Conservation (phyloP, 2,888 invertebrate genomes). For the Dicyrtoma fusca region DNA sequence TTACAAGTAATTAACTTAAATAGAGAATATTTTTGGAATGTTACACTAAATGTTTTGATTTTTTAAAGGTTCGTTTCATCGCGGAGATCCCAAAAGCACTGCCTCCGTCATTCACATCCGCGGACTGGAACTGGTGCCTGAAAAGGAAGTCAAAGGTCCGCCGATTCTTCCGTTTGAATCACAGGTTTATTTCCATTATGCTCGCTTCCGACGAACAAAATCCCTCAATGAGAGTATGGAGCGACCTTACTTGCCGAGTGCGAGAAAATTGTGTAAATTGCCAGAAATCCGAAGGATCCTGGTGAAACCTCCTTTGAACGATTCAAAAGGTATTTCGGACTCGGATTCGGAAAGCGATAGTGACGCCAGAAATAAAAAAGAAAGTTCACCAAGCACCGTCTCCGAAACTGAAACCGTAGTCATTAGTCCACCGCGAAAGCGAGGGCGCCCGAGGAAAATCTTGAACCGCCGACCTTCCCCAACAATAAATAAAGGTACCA, state of each 20-base stretch:
- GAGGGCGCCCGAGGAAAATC: neutral
- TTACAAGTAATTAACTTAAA: too few relatives aligned
- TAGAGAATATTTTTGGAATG: neutral
- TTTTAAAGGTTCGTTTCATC: constrained; percentile 49
- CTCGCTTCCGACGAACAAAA: constrained; percentile 50
- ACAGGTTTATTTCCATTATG: constrained; percentile 49
- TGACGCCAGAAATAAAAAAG: neutral
- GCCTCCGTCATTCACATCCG: constrained; percentile 54
- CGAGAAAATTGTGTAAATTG: constrained; percentile 30
- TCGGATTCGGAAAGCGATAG: neutral
- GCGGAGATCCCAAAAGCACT: constrained; percentile 50
- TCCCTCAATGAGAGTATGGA: constrained; percentile 32
- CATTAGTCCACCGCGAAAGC: neutral
- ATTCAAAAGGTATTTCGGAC: neutral
- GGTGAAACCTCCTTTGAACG: neutral
- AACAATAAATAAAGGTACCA: too few relatives aligned
- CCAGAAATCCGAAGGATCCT: constrained; percentile 36
- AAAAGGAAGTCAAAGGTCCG: constrained; percentile 25
- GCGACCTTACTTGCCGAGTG: constrained; percentile 45
- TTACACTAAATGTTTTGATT: too few relatives aligned
- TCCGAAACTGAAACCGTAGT: too few relatives aligned
- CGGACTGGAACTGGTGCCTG: constrained; percentile 41
- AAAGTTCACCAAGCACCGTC: too few relatives aligned
- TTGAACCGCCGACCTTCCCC: too few relatives aligned
- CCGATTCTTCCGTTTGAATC: constrained; percentile 42